Evolutionary conservation across 2,113 vertebrate genomes (phyloP), one percentile per base, ranked within the genome.

Genomic region (Labeo catla): DNA sequence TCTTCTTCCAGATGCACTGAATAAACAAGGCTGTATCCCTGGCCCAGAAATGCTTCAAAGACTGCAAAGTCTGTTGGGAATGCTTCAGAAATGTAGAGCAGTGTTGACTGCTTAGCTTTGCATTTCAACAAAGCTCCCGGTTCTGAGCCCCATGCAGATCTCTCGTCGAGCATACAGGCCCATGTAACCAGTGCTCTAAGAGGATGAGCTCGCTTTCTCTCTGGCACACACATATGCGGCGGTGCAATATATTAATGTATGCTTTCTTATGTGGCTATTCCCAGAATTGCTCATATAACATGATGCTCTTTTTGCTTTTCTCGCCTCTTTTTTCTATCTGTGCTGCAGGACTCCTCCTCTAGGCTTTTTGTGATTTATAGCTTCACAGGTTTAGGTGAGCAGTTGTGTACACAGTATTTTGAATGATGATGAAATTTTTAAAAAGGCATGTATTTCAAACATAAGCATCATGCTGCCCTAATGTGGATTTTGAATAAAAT

Each of bases 41-140:
- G 93, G 93, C 94, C 94, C 92, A 94, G 94, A 95, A 93, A 94
- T 92, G 94, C 93, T 94, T 95, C 94, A 95, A 95, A 95, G 94
- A 94, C 92, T 91, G 92, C 90, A 21, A 91, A 92, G 93, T 94
- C 94, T 95, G 92, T 91, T 93, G 94, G 94, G 94, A 95, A 91
- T 90, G 90, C 90, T 91, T 95, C 91, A 92, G 93, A 94, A 94
- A 95, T 94, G 91, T 93, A 91, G 94, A 95, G 91, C 92, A 92
- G 91, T 77, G 91, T 93, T 92, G 92, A 92, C 93, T 95, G 93
- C 94, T 94, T 94, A 94, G 94, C 92, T 94, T 90, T 94, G 94
- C 94, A 93, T 93, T 93, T 94, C 91, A 94, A 83, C 65, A 70
- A 88, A 86, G 54, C 65, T 57, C 70, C 11, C 57, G 23, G 23